phyloP scores from a whole-genome alignment of 2,888 invertebrate species.

The Catocala nupta region DNA sequence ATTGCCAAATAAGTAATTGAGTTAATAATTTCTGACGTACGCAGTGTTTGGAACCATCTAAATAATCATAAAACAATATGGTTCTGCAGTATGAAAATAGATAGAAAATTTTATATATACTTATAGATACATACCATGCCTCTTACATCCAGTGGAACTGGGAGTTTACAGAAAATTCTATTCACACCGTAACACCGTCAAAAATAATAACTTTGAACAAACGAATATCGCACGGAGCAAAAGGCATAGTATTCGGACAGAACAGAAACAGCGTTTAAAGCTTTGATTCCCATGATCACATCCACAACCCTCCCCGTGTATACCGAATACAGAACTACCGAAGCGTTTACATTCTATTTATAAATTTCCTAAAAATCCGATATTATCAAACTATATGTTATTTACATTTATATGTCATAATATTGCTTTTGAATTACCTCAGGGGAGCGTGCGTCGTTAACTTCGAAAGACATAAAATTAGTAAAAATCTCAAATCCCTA shows the following conservation, averaged over 20 bases:
- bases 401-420: conserved; percentile 87
- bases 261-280: conserved; percentile 83
- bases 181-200: conserved; percentile 29
- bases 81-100: conserved; percentile 82
- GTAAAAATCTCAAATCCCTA: conserved; percentile 84
- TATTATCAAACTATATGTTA: conserved; percentile 86
- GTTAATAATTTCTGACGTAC: conserved; percentile 30
- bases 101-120: conserved; percentile 74
- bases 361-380: conserved; percentile 86
- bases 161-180: conserved; percentile 11
- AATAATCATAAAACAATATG: conserved; percentile 63
- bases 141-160: conserved; percentile 50
- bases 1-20: conserved; percentile 12
- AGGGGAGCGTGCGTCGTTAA: conserved; percentile 84
- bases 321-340: conserved; percentile 75
- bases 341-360: conserved; percentile 83
- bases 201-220: conserved; percentile 30
- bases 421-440: conserved; percentile 87
- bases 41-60: conserved; percentile 44
- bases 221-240: conserved; percentile 46
- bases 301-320: conserved; percentile 74
- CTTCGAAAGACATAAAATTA: conserved; percentile 79
- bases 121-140: conserved; percentile 66
- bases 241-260: conserved; percentile 73
- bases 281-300: conserved; percentile 86